Evolutionary conservation across 2,888 invertebrate species (phyloP).

Genomic region (Trichogramma evanescens): DNA sequence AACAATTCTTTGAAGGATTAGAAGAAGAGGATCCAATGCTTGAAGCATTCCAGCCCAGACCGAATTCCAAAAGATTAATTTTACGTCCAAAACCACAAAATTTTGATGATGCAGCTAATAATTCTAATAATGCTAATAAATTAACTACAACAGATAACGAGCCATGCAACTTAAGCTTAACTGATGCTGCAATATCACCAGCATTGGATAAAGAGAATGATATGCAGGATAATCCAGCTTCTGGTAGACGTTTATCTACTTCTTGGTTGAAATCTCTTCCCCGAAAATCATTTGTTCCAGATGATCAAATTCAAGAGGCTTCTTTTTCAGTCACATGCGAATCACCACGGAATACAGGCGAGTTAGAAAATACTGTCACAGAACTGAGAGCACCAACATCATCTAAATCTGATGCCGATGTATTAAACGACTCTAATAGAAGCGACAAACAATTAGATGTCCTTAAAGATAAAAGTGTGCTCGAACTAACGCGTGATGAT

Average conservation of each 20-base stretch:
- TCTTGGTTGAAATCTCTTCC: constrained; percentile 34
- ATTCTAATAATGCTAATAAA: neutral
- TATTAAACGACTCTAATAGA: neutral
- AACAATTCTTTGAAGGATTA: constrained; percentile 78
- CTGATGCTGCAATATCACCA: neutral
- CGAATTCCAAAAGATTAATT: constrained; percentile 68
- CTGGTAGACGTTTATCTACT: constrained; percentile 24
- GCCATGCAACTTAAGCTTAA: neutral
- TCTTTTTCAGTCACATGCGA: constrained; percentile 18
- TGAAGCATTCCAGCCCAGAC: constrained; percentile 52
- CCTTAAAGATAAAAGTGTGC: neutral
- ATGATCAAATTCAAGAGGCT: constrained; percentile 31
- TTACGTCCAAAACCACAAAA: constrained; percentile 53
- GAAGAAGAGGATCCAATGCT: constrained; percentile 70
- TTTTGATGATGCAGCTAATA: neutral
- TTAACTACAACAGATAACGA: neutral
- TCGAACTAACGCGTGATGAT: neutral
- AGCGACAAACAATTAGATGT: neutral
- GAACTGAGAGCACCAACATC: constrained; percentile 34
- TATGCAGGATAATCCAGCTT: constrained; percentile 24
- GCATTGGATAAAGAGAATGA: constrained; percentile 35
- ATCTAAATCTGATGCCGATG: constrained; percentile 2
- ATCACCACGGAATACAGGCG: constrained; percentile 26
- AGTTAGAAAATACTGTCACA: constrained; percentile 39
- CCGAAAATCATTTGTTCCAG: constrained; percentile 24